phyloP scores from a whole-genome alignment of 2,113 vertebrate species.

The Periophthalmus modestus region DNA sequence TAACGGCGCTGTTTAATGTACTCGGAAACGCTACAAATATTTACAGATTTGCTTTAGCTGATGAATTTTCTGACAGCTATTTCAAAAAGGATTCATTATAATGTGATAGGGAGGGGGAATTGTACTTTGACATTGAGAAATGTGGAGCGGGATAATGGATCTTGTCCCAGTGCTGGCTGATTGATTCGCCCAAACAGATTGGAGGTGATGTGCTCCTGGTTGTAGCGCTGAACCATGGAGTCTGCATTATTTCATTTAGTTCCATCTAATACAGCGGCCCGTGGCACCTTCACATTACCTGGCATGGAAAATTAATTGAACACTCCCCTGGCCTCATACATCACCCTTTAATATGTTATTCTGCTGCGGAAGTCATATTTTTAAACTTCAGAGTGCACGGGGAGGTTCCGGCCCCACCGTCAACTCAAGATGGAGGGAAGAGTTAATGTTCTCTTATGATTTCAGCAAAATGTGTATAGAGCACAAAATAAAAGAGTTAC shows the following conservation, averaged over 20 bases:
- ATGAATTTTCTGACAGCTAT: not conserved
- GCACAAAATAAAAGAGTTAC: not conserved
- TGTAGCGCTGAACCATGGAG: constrained; percentile 63
- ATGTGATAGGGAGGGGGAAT: constrained; percentile 8
- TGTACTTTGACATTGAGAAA: constrained; percentile 20
- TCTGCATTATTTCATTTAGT: constrained; percentile 70
- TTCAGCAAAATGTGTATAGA: too few species aligned
- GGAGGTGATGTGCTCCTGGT: constrained; percentile 64
- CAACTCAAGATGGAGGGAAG: constrained; percentile 1
- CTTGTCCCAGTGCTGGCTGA: constrained; percentile 54
- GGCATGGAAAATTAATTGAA: constrained; percentile 68
- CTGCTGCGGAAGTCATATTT: constrained; percentile 39
- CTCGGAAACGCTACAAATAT: not conserved
- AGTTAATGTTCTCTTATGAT: not conserved
- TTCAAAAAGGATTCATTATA: constrained; percentile 5
- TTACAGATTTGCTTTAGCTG: not conserved
- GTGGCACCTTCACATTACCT: constrained; percentile 52
- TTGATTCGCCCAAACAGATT: constrained; percentile 72
- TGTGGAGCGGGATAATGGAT: constrained; percentile 56
- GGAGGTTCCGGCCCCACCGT: constrained; percentile 9
- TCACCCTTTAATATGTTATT: constrained; percentile 63
- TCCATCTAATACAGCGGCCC: constrained; percentile 59
- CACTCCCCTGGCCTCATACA: constrained; percentile 48
- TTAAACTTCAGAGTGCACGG: constrained; percentile 40
- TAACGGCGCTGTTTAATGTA: not conserved